Base-by-base conservation (phyloP, 2,797 vertebrate genomes). In the Glossophaga mutica region DNA sequence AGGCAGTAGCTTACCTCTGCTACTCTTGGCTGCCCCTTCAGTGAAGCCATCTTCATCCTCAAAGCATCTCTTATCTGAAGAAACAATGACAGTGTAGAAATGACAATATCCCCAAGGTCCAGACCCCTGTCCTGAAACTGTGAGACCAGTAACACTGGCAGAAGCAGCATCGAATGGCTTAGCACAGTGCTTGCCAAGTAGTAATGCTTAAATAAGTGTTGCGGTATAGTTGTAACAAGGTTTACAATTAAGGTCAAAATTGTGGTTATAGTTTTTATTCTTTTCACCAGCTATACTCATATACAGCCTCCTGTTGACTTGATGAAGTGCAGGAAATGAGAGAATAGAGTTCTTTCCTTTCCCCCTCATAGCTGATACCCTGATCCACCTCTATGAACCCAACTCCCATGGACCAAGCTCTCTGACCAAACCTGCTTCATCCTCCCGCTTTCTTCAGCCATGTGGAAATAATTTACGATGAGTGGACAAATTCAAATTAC, bases 11-110 rank as follows among this genome's bases (percentile, higher is more conserved):
- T 98, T 96, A 98, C 98, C 98, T 98, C 98, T 79, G 87, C 96
- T 76, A 90, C 88, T 79, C 91, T 96, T 10, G 97, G 90, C 11
- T 62, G 97, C 5, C 1, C 8, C 93, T 96, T 98, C 48, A 97
- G 85, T 1, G 97, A 98, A 91, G 97, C 48, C 65, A 96, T 97
- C 44, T 74, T 98, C 93, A 98, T 96, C 65, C 68, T 98, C 88
- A 98, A 94, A 86, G 98, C 97, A 97, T 98, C 98, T 97, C 98
- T 98, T 6, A 98, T 98, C 98, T 98, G 87, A 15, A 95, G 79
- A 96, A 94, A n/a, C 34, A 98, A 74, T 8, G n/a, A 82, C 39
- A 67, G 32, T 55, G 42, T 78, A 32, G 21, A 91, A 67, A 74
- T 10, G 71, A 57, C 37, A 74, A 15, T 10, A n/a, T 42, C 4